phyloP scores from a whole-genome alignment of 2,888 invertebrate genomes.

The Caenorhabditis plicata region DNA sequence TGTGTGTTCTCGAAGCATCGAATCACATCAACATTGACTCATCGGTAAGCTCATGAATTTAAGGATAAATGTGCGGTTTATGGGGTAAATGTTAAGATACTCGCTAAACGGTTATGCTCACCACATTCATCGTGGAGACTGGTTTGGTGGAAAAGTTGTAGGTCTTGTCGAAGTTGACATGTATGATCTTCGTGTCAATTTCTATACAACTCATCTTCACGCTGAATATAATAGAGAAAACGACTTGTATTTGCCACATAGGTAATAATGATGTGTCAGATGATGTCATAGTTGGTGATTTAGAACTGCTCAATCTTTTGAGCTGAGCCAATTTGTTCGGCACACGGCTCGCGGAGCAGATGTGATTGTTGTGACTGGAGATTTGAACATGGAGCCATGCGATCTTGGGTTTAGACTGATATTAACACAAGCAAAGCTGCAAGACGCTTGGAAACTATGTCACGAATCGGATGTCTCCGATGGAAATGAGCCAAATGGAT shows the following conservation, averaged over 20 bases:
- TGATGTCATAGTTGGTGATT: not conserved
- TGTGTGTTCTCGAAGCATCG: slow-evolving; percentile 82
- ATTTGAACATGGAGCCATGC: slow-evolving; percentile 86
- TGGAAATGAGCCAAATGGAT: slow-evolving; percentile 2
- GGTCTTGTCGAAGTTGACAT: slow-evolving; percentile 66
- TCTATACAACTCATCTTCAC: slow-evolving; percentile 92
- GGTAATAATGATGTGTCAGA: slow-evolving; percentile 66
- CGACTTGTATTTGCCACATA: slow-evolving; percentile 85
- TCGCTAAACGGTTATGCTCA: slow-evolving; percentile 95
- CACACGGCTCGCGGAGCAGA: slow-evolving; percentile 75
- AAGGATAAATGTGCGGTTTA: not conserved
- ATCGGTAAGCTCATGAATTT: slow-evolving; percentile 67
- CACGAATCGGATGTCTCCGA: slow-evolving; percentile 24
- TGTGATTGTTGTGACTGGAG: slow-evolving; percentile 85
- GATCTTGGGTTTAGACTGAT: slow-evolving; percentile 70
- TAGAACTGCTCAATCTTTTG: slow-evolving; percentile 77
- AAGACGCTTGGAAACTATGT: slow-evolving; percentile 58
- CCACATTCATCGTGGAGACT: slow-evolving; percentile 86
- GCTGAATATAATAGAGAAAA: slow-evolving; percentile 84
- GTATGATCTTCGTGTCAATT: slow-evolving; percentile 75
- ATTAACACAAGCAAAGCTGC: slow-evolving; percentile 51
- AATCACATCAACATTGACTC: slow-evolving; percentile 84
- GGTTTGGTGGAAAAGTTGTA: slow-evolving; percentile 91
- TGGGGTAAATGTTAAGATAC: slow-evolving; percentile 72
- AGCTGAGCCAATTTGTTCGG: slow-evolving; percentile 89